Base-by-base conservation (phyloP, 92 coral and sea anemone genomes). In the Virgularia gustaviana region DNA sequence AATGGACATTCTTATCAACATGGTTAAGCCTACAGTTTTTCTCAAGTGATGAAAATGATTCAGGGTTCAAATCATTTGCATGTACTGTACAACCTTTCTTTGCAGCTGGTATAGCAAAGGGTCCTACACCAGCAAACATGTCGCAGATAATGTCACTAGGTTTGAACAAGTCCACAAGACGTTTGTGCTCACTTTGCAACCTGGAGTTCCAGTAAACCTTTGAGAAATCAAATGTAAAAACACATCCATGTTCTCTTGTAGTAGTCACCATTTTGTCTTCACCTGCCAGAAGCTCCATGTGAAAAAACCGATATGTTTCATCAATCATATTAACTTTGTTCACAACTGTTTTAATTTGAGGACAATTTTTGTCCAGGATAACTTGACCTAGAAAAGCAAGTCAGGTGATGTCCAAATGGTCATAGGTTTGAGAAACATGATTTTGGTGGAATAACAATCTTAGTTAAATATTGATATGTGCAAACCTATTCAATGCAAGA, bases 121-220 rank as follows among this genome's bases (percentile, higher is more conserved):
- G 98, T 6, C 98, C 98, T 20, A 92, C 98, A 7, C 98, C 98
- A 4, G 98, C 90, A 86, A 92, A 92, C 94, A 92, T 86, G 41
- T 92, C 98, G 30, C 96, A 86, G 18, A 92, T 73, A 13, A 92
- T 80, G 57, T 92, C 98, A 32, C 53, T 74, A 55, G 72, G 41
- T 13, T 62, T 45, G 43, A 92, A 92, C 29, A 49, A 47, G 25
- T 79, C 88, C 8, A 87, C 87, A 61, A 92, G 90, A 1, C 98
- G 84, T 32, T 82, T 85, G 77, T 92, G 98, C 28, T 92, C 98
- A 25, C 88, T 83, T 72, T 92, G 98, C 47, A 92, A 87, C 5
- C 98, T 89, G 35, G 98, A 92, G 79, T 92, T 92, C 98, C 98
- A 92, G 74, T 92, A 92, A n/a, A 92, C 98, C 75, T 87, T 89